These are phyloP conservation scores for Trachelus tabidus DNA, from an alignment of 2,888 invertebrate species.

Conservation along the genomic window DNA sequence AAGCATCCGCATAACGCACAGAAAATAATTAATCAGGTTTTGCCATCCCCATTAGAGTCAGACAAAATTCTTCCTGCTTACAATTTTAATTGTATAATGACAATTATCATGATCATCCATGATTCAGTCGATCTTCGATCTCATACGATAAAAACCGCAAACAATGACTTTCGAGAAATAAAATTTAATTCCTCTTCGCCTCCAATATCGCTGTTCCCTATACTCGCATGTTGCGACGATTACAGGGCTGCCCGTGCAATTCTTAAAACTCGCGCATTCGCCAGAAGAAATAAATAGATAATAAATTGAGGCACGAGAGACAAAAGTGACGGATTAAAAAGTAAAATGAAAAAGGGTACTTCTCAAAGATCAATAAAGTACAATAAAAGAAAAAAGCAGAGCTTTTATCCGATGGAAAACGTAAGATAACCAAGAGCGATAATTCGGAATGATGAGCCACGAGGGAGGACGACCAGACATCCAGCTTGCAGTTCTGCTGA, in stretches of 20 bases:
- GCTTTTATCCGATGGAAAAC: constrained; percentile 1
- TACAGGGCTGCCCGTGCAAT: too few species aligned
- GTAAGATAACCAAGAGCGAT: constrained; percentile 15
- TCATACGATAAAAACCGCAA: neutral
- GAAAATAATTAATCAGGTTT: neutral
- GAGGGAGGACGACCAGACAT: constrained; percentile 10
- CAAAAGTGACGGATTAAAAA: neutral
- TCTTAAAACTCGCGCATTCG: too few species aligned
- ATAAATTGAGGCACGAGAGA: too few species aligned
- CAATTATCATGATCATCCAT: neutral
- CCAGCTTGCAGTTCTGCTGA: neutral
- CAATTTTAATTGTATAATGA: neutral
- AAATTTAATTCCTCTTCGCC: neutral
- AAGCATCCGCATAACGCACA: neutral
- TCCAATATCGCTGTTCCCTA: too few species aligned
- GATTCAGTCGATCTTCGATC: neutral
- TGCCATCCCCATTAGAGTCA: neutral
- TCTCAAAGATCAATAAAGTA: neutral
- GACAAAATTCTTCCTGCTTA: neutral
- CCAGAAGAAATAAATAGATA: too few species aligned
- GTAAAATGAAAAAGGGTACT: neutral
- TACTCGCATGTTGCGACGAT: too few species aligned
- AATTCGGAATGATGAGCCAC: constrained; percentile 18
- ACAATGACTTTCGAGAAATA: neutral
- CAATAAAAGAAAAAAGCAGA: neutral